phyloP scores from a whole-genome alignment of 2,113 vertebrate genomes.

The Anser brachyrhynchus region DNA sequence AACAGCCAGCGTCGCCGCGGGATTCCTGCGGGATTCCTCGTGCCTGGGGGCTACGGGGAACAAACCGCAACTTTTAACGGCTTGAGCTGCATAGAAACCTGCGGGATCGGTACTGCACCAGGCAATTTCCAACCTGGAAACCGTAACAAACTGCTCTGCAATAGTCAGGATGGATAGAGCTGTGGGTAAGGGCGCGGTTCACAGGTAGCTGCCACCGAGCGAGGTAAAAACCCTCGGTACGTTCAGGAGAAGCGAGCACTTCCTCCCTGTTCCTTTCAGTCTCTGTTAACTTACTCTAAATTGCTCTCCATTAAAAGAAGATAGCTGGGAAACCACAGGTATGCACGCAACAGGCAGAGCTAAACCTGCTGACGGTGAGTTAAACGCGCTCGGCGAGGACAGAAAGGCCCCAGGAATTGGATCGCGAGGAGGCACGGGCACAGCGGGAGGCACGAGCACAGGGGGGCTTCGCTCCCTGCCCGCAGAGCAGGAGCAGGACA shows the following conservation, averaged over 20 bases:
- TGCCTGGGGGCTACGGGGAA: neutral
- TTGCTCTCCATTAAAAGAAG: neutral
- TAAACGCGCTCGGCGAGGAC: fast-evolving
- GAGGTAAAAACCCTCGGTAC: neutral
- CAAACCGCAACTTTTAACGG: neutral
- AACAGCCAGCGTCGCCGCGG: neutral
- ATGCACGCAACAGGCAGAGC: neutral
- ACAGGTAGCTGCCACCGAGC: fast-evolving
- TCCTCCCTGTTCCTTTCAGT: neutral
- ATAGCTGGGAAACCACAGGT: neutral
- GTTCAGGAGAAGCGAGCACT: neutral
- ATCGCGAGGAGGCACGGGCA: too few relatives aligned
- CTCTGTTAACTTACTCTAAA: neutral
- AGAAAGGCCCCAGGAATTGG: neutral
- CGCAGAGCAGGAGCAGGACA: neutral
- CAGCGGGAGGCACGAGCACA: too few relatives aligned
- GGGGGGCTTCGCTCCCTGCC: too few relatives aligned
- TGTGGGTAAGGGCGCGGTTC: neutral
- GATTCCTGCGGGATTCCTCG: neutral
- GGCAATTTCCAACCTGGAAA: neutral
- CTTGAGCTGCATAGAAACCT: neutral
- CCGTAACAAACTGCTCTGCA: neutral
- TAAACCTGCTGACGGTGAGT: neutral
- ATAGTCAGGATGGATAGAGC: neutral
- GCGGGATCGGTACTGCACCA: fast-evolving